Evolutionary conservation across 2,888 invertebrate species (phyloP).

Genomic region (Rhaphigaster nebulosa): DNA sequence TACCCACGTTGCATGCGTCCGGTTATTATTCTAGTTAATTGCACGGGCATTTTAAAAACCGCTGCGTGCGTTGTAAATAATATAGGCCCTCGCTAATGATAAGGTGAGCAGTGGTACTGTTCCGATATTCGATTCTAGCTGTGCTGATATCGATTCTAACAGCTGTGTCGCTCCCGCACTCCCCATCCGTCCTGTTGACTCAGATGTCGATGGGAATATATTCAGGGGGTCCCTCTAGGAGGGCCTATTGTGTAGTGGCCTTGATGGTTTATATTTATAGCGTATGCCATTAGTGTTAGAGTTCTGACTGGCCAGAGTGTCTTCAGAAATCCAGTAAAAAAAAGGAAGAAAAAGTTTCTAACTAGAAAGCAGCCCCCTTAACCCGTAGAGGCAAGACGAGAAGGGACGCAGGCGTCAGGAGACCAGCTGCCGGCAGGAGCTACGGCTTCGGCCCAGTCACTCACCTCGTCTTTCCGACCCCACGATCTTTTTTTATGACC

Average conservation of each 20-base stretch:
- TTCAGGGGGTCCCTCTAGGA: background rate
- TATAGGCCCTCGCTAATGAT: background rate
- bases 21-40: conserved; percentile 37
- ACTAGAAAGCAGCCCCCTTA: conserved; percentile 50
- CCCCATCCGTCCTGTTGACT: conserved; percentile 53
- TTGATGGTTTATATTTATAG: background rate
- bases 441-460: conserved; percentile 28
- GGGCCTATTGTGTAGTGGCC: conserved; percentile 6
- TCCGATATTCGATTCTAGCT: conserved; percentile 12
- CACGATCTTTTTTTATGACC: background rate
- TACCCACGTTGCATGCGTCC: conserved; percentile 10
- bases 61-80: conserved; percentile 37
- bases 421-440: conserved; percentile 45
- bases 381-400: conserved; percentile 31
- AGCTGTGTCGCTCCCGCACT: conserved; percentile 44
- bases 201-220: conserved; percentile 35
- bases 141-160: background rate
- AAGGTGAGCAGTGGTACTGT: conserved; percentile 1
- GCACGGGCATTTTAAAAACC: conserved; percentile 14
- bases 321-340: background rate
- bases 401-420: conserved; percentile 45
- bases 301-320: background rate
- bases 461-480: background rate
- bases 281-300: background rate
- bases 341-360: background rate